Evolutionary conservation across 1,140 invertebrate species (phyloP).

Genomic region (Macrotrachela quadricornifera): DNA sequence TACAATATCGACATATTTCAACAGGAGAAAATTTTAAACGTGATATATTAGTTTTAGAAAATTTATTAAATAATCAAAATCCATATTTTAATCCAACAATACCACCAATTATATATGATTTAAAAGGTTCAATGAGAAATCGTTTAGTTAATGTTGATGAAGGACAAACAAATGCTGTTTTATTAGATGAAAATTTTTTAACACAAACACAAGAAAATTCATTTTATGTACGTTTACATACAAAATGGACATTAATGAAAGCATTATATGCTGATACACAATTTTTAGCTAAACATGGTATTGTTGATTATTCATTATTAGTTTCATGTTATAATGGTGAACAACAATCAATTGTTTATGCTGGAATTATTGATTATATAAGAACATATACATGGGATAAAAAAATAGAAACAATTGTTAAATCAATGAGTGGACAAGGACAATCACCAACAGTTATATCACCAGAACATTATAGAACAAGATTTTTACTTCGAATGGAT

Average conservation of each 20-base stretch:
- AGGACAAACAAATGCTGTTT: constrained; percentile 49
- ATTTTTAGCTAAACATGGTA: constrained; percentile 42
- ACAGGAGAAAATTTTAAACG: constrained; percentile 35
- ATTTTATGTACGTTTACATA: constrained; percentile 67
- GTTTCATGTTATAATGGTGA: constrained; percentile 45
- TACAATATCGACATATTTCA: constrained; percentile 18
- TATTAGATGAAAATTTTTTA: constrained; percentile 80
- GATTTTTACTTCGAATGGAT: constrained; percentile 81
- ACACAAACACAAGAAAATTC: constrained; percentile 71
- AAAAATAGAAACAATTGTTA: constrained; percentile 79
- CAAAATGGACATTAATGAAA: constrained; percentile 65
- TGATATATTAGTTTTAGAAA: constrained; percentile 82
- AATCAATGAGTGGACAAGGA: constrained; percentile 63
- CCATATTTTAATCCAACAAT: constrained; percentile 38
- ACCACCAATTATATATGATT: constrained; percentile 51
- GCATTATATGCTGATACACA: constrained; percentile 62
- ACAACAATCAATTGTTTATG: constrained; percentile 54
- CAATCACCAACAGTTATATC: constrained; percentile 86
- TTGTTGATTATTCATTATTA: constrained; percentile 96
- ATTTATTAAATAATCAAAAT: constrained; percentile 57
- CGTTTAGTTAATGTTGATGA: constrained; percentile 45
- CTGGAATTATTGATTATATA: constrained; percentile 96
- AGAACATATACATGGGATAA: constrained; percentile 97
- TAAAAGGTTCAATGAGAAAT: constrained; percentile 85
- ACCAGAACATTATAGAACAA: constrained; percentile 65